Evolutionary conservation across 2,888 invertebrate genomes (phyloP), one percentile per base, ranked within the genome.

Genomic region (Ormyrus pomaceus): DNA sequence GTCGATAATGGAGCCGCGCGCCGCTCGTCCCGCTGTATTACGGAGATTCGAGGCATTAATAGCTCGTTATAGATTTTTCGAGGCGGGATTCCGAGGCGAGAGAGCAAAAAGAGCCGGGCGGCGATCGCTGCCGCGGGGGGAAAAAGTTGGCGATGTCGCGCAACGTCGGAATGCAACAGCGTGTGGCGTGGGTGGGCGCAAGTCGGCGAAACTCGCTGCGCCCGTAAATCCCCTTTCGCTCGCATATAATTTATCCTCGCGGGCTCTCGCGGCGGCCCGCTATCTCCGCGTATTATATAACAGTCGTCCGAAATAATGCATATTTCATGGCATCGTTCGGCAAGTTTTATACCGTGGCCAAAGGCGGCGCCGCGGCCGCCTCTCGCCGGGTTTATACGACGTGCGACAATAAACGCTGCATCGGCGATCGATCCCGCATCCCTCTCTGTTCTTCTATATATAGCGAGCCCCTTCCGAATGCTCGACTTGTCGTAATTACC

Each of bases 291-390:
- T 71, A 73, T 80, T 77, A 80, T 19, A 19, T 72, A 77, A 74
- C 81, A 74, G 74, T 73, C 69, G 77, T 77, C 80, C 77, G 77
- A 77, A 80, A 80, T 77, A 81, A 81, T 81, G 81, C 81, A 77
- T 77, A 77, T 81, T 81, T 77, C 81, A 81, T 74, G 66, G 79
- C 73, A 55, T 75, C 80, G 81, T 77, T 74, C 69, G 77, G 72
- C 77, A 77, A 77, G 66, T 80, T 80, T 80, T 80, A 73, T 80
- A 73, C 56, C 68, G 69, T 34, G 62, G 58, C 9, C 51, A 8
- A 13, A n/a, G 46, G n/a, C 50, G 13, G 11, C 56, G 56, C 6
- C 11, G 64, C 1, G 62, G 62, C 9, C 59, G 72, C n/a, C 46
- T 34, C 62, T 5, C 50, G 34, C 46, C 62, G 34, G 56, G 48